phyloP scores from a whole-genome alignment of 2,797 vertebrate genomes.

The Carduelis carduelis region DNA sequence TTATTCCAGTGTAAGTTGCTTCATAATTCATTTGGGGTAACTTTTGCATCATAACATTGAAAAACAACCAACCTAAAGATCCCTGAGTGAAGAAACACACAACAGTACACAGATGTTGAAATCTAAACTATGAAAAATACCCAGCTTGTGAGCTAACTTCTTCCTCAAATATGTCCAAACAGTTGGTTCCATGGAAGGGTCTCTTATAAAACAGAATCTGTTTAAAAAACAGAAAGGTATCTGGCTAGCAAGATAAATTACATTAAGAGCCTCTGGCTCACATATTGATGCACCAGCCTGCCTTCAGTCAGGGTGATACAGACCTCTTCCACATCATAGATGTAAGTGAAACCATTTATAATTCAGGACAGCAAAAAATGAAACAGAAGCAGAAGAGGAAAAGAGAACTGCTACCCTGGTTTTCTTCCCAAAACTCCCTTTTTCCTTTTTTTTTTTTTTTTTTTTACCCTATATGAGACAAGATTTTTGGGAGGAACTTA shows the following conservation, averaged over 20 bases:
- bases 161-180: not conserved
- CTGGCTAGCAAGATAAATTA: not conserved
- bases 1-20: not conserved
- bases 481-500: not conserved
- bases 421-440: not conserved
- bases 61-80: not conserved
- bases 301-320: not conserved
- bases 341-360: not conserved
- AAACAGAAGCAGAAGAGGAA: not conserved
- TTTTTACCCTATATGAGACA: not conserved
- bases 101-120: not conserved
- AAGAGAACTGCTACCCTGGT: not conserved
- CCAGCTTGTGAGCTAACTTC: not conserved
- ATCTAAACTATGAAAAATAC: not conserved
- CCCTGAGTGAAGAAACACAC: not conserved
- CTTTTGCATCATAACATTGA: not conserved
- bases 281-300: not conserved
- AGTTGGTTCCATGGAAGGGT: not conserved
- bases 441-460: rapidly evolving
- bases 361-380: not conserved
- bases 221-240: not conserved
- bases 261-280: not conserved
- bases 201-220: not conserved
- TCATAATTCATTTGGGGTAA: not conserved
- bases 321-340: not conserved